Conservation (phyloP, 1,140 invertebrate genomes). For the Drosophila triauraria region DNA sequence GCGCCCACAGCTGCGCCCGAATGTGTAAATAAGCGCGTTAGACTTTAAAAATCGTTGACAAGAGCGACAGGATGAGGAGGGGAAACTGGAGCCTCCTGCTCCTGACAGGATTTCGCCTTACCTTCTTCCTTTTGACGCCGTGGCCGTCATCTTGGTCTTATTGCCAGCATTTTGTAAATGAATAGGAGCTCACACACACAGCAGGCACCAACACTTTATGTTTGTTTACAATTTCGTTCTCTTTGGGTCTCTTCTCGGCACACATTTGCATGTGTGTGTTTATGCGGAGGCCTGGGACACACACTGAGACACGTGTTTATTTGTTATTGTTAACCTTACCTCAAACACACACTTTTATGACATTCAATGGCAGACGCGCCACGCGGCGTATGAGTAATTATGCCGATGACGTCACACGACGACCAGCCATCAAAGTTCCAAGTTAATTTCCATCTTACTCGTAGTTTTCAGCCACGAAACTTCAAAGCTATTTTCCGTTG, state of each 20-base stretch:
- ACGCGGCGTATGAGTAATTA: conserved; percentile 47
- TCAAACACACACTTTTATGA: conserved; percentile 78
- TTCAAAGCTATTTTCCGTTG: conserved; percentile 69
- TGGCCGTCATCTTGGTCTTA: conserved; percentile 64
- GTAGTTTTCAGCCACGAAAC: conserved; percentile 45
- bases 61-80: conserved; percentile 25
- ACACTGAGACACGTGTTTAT: conserved; percentile 60
- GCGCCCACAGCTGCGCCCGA: conserved; percentile 40
- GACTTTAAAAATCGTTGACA: conserved; percentile 65
- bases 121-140: conserved; percentile 17
- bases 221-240: conserved; percentile 69
- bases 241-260: conserved; percentile 23
- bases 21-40: conserved; percentile 77
- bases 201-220: conserved; percentile 50
- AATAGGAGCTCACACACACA: conserved; percentile 42
- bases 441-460: conserved; percentile 69
- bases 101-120: background rate
- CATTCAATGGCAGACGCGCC: conserved; percentile 63
- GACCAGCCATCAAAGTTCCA: conserved; percentile 30
- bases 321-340: conserved; percentile 81
- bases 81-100: conserved; percentile 6
- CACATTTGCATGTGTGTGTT: conserved; percentile 62
- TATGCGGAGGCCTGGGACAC: conserved; percentile 21
- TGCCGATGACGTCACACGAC: conserved; percentile 41
- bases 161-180: conserved; percentile 77